These are phyloP conservation scores for Apodemus speciosus DNA, from an alignment of 2,113 vertebrate genomes.

Conservation along the genomic window DNA sequence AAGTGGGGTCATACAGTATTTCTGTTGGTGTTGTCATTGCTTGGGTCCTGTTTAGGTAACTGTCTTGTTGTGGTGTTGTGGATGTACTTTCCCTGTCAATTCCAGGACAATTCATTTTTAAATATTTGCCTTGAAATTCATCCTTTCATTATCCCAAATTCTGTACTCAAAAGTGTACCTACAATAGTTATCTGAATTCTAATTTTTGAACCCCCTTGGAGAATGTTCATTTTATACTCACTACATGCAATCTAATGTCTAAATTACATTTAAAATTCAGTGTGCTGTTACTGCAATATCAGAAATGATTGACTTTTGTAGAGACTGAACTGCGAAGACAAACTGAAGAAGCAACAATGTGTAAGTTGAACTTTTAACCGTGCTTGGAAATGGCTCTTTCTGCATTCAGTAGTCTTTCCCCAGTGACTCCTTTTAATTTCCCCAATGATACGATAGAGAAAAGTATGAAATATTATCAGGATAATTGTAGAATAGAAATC, in stretches of 20 bases:
- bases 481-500: not conserved
- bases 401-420: not conserved
- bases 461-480: not conserved
- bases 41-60: no score
- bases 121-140: slow-evolving; percentile 10
- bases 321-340: not conserved
- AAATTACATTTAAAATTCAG: not conserved
- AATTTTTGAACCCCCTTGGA: not conserved
- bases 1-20: not conserved
- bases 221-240: not conserved
- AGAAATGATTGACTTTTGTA: not conserved
- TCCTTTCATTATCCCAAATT: not conserved
- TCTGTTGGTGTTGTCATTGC: not conserved
- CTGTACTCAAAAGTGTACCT: not conserved
- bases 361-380: not conserved
- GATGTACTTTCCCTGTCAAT: no score
- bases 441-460: not conserved
- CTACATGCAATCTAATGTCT: not conserved
- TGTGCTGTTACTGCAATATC: not conserved
- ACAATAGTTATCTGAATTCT: not conserved
- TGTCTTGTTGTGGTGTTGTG: not conserved
- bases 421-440: not conserved
- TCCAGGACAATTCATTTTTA: not conserved
- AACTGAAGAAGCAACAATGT: not conserved
- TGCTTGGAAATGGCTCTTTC: not conserved